These are phyloP conservation scores for Pseudorhombus dupliciocellatus DNA, from an alignment of 2,113 vertebrate genomes.

Conservation along the genomic window DNA sequence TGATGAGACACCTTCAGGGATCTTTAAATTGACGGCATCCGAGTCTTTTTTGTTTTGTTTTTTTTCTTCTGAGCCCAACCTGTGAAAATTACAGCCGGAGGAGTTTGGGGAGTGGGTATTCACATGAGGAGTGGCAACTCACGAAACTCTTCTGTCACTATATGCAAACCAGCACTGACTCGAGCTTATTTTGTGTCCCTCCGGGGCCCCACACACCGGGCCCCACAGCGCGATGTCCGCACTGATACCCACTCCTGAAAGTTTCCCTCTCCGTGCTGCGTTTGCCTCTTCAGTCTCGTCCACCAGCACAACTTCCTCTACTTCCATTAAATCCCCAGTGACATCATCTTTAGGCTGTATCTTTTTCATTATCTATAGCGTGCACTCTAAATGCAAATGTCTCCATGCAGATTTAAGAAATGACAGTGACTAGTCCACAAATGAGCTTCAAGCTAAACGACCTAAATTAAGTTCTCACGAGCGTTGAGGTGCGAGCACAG, in stretches of 20 bases:
- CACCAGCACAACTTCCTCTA: neutral
- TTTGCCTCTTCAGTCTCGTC: neutral
- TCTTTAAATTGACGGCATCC: slow-evolving; percentile 33
- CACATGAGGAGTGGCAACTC: slow-evolving; percentile 23
- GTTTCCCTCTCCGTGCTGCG: no score
- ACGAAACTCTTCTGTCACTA: slow-evolving; percentile 27
- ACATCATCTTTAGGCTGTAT: neutral
- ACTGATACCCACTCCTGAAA: no score
- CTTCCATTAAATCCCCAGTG: neutral
- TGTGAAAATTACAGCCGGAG: slow-evolving; percentile 23
- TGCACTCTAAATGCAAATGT: slow-evolving; percentile 70
- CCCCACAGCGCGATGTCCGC: neutral
- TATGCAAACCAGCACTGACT: slow-evolving; percentile 31
- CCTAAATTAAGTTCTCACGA: neutral
- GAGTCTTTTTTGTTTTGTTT: no score
- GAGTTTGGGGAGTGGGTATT: slow-evolving; percentile 28
- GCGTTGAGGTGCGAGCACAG: neutral
- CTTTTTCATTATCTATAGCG: slow-evolving; percentile 35
- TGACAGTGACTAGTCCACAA: neutral
- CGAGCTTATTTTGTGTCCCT: slow-evolving; percentile 36
- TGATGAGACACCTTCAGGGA: slow-evolving; percentile 50
- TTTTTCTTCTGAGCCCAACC: slow-evolving; percentile 13
- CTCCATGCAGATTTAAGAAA: slow-evolving; percentile 1
- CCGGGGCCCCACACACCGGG: slow-evolving; percentile 4
- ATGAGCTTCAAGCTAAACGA: slow-evolving; percentile 6